Percentiles rank a stretch among this genome's conserved stretches.
Evolutionary conservation across 2,797 vertebrate species (phyloP).

Genomic region (Mus minutoides): DNA sequence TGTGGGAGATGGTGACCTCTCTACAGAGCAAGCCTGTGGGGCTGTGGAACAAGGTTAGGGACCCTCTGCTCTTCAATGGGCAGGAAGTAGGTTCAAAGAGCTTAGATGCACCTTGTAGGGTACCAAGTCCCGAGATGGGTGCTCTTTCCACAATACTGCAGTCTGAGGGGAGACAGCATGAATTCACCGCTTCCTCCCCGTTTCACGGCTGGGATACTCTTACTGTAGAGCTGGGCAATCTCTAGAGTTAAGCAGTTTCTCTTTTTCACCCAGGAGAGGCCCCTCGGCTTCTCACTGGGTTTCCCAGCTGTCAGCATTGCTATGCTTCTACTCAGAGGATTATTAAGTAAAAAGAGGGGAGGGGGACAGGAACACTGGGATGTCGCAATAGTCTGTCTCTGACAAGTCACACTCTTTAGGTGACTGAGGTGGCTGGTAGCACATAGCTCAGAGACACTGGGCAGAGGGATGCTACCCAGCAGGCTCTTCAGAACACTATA

Average conservation of each 20-base stretch:
- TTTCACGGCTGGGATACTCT: neutral
- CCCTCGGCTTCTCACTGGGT: neutral
- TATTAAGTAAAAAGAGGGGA: no score
- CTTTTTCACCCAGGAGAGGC: neutral
- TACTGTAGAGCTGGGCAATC: neutral
- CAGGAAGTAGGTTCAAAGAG: neutral
- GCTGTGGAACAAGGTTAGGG: neutral
- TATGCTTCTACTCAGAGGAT: no score
- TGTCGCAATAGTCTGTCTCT: neutral
- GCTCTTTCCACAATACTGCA: neutral
- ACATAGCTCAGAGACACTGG: neutral
- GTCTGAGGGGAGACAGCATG: neutral
- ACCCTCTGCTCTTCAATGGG: neutral
- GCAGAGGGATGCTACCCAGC: neutral
- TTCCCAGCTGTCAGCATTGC: neutral
- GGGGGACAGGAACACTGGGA: neutral
- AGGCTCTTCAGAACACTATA: neutral
- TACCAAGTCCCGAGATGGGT: no score
- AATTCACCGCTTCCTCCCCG: neutral
- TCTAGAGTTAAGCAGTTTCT: no score
- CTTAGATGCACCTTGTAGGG: neutral
- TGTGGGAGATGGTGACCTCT: fast-evolving
- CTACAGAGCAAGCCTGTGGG: neutral
- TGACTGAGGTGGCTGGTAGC: neutral
- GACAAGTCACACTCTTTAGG: neutral